Percentiles rank a stretch among this genome's conserved stretches.
Evolutionary conservation across 2,113 vertebrate species (phyloP).

Genomic region (Lota lota): DNA sequence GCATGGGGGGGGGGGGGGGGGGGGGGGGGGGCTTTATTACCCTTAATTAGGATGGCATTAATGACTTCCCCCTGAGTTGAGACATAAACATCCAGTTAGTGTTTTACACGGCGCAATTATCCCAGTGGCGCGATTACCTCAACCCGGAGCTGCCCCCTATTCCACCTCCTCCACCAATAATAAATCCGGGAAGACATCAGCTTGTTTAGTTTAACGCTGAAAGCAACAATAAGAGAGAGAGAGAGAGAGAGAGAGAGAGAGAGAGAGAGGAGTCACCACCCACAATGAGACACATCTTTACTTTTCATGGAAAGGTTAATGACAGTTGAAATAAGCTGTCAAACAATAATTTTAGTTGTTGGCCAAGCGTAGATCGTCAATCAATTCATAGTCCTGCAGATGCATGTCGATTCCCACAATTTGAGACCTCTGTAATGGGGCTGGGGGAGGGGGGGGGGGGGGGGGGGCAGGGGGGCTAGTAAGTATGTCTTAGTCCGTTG

Average conservation of each 20-base stretch:
- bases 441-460: too few species aligned
- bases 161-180: conserved; percentile 36
- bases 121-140: conserved; percentile 65
- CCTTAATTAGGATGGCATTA: conserved; percentile 73
- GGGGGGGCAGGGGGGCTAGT: too few species aligned
- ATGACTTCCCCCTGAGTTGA: conserved; percentile 68
- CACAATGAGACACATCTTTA: not conserved
- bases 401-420: too few species aligned
- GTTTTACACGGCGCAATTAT: conserved; percentile 71
- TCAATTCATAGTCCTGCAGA: too few species aligned
- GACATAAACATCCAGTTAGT: conserved; percentile 69
- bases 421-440: too few species aligned
- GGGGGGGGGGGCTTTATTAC: conserved; percentile 58
- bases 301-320: too few species aligned
- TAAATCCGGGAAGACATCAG: conserved; percentile 63
- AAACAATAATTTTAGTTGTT: too few species aligned
- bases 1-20: conserved; percentile 4
- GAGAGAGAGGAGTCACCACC: conserved; percentile 17
- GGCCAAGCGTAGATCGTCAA: too few species aligned
- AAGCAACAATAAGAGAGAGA: conserved; percentile 28
- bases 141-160: conserved; percentile 54
- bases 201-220: conserved; percentile 68
- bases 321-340: too few species aligned
- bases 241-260: conserved; percentile 2
- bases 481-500: too few species aligned